phyloP scores from a whole-genome alignment of 1,140 invertebrate species.

The Steinernema feltiae region DNA sequence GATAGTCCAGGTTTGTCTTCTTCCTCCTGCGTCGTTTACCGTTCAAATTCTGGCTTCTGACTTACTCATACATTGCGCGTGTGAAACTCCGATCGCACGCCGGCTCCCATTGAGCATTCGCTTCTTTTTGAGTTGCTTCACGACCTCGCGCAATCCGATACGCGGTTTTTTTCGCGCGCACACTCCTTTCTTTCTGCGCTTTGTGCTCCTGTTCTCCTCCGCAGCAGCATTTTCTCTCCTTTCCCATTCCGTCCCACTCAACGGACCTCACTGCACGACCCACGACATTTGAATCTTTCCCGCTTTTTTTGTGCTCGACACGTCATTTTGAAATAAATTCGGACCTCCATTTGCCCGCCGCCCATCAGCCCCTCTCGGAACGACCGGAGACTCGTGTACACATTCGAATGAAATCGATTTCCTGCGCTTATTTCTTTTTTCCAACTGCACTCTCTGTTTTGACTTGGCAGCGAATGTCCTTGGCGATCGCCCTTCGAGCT shows the following conservation, averaged over 20 bases:
- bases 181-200: too few species aligned
- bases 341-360: too few species aligned
- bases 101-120: background rate
- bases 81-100: background rate
- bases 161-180: background rate
- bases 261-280: too few species aligned
- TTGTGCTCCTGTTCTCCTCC: too few species aligned
- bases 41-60: background rate
- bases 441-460: background rate
- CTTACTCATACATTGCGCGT: too few species aligned
- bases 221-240: too few species aligned
- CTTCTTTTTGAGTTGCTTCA: background rate
- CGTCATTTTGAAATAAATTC: too few species aligned
- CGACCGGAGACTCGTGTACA: too few species aligned
- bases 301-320: too few species aligned
- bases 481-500: background rate
- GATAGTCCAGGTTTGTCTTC: background rate
- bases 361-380: too few species aligned
- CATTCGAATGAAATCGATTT: background rate
- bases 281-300: too few species aligned
- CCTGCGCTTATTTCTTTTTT: constrained; percentile 3
- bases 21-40: background rate
- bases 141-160: background rate
- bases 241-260: too few species aligned
- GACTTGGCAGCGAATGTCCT: background rate